These are phyloP conservation scores for Pachymerium ferrugineum DNA, from an alignment of 2,888 invertebrate genomes.

Conservation along the genomic window DNA sequence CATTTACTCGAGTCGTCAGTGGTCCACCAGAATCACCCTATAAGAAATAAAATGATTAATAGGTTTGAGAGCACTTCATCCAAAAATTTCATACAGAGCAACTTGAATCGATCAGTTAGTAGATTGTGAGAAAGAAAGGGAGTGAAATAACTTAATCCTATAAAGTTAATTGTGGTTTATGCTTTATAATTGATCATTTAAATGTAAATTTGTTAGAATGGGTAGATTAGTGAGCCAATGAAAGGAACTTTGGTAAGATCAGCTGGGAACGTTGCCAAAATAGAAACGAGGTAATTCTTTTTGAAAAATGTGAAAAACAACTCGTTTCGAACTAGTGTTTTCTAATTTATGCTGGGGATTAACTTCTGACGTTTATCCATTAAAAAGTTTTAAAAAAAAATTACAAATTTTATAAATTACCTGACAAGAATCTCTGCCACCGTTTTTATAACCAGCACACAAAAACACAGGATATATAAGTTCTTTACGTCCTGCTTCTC, in stretches of 20 bases:
- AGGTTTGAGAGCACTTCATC: too few relatives aligned
- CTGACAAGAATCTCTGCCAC: slow-evolving; percentile 59
- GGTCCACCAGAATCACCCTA: slow-evolving; percentile 74
- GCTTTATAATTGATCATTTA: too few relatives aligned
- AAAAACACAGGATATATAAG: slow-evolving; percentile 90
- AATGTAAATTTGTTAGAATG: background rate
- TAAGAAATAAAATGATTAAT: slow-evolving; percentile 9
- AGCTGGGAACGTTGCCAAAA: background rate
- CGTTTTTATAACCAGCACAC: slow-evolving; percentile 89
- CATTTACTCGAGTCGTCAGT: slow-evolving; percentile 78
- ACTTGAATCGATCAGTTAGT: too few relatives aligned
- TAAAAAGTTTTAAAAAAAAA: background rate
- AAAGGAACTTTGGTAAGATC: background rate
- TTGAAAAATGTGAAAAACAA: background rate
- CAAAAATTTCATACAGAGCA: background rate
- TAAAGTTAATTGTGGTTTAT: too few relatives aligned
- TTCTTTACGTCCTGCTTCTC: slow-evolving; percentile 80
- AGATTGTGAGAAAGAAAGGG: too few relatives aligned
- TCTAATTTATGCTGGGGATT: background rate
- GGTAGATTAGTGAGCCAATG: background rate
- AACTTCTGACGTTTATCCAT: background rate
- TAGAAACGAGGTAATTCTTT: background rate
- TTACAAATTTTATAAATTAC: slow-evolving; percentile 43
- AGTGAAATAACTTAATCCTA: too few relatives aligned
- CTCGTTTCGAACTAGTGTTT: background rate